Percentiles rank a stretch among this genome's conserved stretches.
Conservation (phyloP, 2,888 invertebrate species). For the Dysmachus trigonus region DNA sequence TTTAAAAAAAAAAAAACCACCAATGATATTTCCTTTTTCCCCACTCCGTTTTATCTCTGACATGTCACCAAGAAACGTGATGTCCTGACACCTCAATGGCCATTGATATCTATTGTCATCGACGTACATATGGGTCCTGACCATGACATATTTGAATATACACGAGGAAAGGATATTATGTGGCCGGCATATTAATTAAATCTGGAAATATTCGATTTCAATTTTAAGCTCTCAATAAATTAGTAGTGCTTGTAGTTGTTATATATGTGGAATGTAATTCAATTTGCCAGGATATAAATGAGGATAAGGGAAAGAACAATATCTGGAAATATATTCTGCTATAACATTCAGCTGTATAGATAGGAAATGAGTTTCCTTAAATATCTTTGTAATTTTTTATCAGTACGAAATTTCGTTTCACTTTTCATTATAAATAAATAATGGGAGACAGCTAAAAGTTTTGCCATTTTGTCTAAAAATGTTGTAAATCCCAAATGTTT, state of each 20-base stretch:
- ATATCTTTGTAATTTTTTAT: too few relatives aligned
- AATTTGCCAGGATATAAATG: too few relatives aligned
- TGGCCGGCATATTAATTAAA: neutral
- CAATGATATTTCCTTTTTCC: neutral
- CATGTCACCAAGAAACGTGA: neutral
- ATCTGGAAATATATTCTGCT: too few relatives aligned
- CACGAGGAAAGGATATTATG: neutral
- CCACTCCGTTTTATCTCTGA: neutral
- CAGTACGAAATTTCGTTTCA: too few relatives aligned
- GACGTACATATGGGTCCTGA: neutral
- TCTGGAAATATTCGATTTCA: neutral
- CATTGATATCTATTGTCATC: constrained; percentile 1
- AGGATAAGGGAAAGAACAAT: too few relatives aligned
- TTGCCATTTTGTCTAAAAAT: too few relatives aligned
- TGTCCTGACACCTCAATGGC: neutral
- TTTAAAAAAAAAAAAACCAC: neutral
- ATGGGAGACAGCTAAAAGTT: too few relatives aligned
- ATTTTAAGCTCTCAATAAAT: neutral
- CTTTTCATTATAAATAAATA: too few relatives aligned
- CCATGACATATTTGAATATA: neutral
- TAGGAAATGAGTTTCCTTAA: too few relatives aligned
- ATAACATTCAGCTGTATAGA: too few relatives aligned
- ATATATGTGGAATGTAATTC: neutral
- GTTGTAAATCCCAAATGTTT: too few relatives aligned
- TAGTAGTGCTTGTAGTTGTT: neutral